Evolutionary conservation across 2,113 vertebrate genomes (phyloP).

Genomic region (Origma solitaria): DNA sequence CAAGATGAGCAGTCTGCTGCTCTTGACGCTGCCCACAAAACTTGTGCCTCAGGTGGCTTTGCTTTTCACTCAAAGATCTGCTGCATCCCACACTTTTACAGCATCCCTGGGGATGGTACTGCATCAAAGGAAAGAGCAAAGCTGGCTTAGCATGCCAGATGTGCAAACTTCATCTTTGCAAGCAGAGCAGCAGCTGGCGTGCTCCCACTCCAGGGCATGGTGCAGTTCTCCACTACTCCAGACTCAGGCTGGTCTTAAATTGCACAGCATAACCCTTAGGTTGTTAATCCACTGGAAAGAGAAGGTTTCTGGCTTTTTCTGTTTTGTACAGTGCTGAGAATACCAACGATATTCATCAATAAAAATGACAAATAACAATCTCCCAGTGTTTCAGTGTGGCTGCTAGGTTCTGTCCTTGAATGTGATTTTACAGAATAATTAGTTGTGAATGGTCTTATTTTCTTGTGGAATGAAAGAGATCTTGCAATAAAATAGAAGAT

Average conservation of each 20-base stretch:
- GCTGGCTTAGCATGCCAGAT: not conserved
- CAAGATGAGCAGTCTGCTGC: not conserved
- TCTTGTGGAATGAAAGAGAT: not conserved
- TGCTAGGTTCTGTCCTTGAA: not conserved
- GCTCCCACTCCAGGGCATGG: not conserved
- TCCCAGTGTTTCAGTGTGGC: not conserved
- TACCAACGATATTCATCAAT: conserved; percentile 3
- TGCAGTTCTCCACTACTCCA: not conserved
- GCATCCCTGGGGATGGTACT: not conserved
- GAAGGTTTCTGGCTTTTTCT: not conserved
- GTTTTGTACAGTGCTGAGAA: not conserved
- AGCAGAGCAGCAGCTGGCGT: not conserved
- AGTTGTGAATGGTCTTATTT: conserved; percentile 11
- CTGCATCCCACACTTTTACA: not conserved
- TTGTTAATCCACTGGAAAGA: not conserved
- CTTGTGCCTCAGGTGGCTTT: not conserved
- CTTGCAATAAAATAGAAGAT: not conserved
- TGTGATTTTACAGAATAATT: not conserved
- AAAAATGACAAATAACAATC: conserved; percentile 19
- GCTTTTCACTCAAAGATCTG: not conserved
- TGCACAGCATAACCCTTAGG: not conserved
- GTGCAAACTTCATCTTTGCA: not conserved
- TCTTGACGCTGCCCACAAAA: not conserved
- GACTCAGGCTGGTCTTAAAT: not conserved
- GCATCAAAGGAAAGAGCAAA: not conserved